phyloP scores from a whole-genome alignment of 2,113 vertebrate species.

The Mirounga angustirostris region DNA sequence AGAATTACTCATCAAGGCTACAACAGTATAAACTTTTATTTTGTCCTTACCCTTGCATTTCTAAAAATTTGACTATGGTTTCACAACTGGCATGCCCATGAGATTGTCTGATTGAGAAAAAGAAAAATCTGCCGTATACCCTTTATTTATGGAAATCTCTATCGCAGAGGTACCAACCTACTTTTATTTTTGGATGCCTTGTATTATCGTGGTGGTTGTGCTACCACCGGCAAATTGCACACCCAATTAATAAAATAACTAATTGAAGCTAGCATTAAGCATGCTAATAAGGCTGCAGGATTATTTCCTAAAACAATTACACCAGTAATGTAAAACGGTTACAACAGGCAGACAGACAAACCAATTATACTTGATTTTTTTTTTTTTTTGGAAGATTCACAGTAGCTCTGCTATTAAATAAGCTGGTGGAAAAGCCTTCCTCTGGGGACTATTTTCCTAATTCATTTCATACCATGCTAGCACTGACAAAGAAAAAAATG shows the following conservation, averaged over 20 bases:
- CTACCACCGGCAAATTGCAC: neutral
- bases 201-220: neutral
- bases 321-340: conserved; percentile 36
- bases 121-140: neutral
- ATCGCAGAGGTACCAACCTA: conserved; percentile 17
- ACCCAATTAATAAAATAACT: conserved; percentile 52
- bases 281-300: conserved; percentile 45
- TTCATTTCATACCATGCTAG: conserved; percentile 39
- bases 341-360: conserved; percentile 33
- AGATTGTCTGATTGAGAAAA: neutral
- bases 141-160: conserved; percentile 54
- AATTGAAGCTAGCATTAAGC: conserved; percentile 57
- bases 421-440: conserved; percentile 27
- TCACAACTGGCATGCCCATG: neutral
- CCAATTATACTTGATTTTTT: conserved; percentile 35
- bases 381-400: conserved; percentile 58
- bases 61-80: conserved; percentile 39
- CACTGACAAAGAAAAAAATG: neutral
- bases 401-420: conserved; percentile 22
- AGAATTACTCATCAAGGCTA: neutral
- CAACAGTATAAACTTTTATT: neutral
- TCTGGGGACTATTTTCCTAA: neutral
- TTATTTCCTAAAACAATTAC: conserved; percentile 56
- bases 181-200: conserved; percentile 64
- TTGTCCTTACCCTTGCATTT: conserved; percentile 30